Base-by-base conservation (phyloP, 2,113 vertebrate species). In the Muntiacus muntjak region DNA sequence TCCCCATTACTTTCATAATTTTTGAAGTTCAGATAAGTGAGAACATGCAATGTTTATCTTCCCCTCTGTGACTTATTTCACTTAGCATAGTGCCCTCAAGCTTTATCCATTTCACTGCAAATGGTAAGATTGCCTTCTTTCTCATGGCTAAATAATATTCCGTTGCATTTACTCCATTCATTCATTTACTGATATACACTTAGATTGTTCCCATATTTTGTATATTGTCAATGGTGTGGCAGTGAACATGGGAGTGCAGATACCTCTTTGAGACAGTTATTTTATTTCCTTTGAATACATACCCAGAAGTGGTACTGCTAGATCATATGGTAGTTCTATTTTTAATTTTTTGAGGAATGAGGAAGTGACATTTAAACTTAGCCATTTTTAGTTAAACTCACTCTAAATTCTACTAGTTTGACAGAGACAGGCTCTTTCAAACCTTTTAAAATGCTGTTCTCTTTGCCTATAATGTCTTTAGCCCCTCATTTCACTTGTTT, bases 361-460 rank as follows among this genome's bases (percentile, higher is more conserved):
- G 55, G 3, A 78, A 78, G 83, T 78, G 33, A 76, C 83, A 76
- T 94, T 97, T 94, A 94, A 95, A 95, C 79, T 81, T 84, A 90
- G 25, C 87, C n/a, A 95, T 94, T 43, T 90, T 90, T 90, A 79
- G 13, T 89, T 93, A 87, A 76, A 64, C 76, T 87, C 74, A 87
- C 25, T 82, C 14, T 86, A 86, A 86, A 89, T 71, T 92, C 30
- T 93, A 17, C 85, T 84, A 43, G 47, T 74, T 82, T 89, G n/a
- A 43, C 16, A 87, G 40, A 86, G 33, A 58, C 11, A 82, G 15
- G 2, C 30, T 87, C 67, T 36, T 23, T 89, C 60, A 86, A 76
- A 36, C 21, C 8, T 94, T 50, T 83, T 57, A 76, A 87, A 89
- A 83, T 97, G 47, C 33, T 76, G 15, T 91, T 47, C 62, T 81